Conservation (phyloP, 2,888 invertebrate species). For the Agrenia bidenticulata region DNA sequence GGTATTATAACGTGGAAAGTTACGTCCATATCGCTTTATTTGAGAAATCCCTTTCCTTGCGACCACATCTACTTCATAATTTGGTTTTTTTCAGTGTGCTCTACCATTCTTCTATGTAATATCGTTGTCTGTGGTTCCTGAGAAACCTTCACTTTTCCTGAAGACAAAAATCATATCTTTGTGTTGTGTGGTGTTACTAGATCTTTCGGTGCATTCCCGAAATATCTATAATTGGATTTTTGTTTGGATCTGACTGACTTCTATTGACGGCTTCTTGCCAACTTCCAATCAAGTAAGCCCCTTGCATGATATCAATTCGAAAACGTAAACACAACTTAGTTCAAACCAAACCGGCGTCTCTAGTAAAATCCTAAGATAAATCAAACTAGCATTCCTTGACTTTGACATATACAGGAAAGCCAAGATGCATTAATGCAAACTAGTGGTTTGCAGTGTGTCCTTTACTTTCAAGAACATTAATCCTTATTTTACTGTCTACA, state of each 20-base stretch:
- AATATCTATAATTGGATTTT: conserved; percentile 2
- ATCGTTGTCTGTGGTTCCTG: conserved; percentile 2
- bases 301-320: background rate
- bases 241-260: conserved; percentile 8
- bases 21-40: conserved; percentile 44
- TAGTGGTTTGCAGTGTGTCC: too few relatives aligned
- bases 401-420: too few relatives aligned
- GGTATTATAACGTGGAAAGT: conserved; percentile 52
- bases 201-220: conserved; percentile 4
- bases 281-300: conserved; percentile 2
- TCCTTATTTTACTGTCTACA: too few relatives aligned
- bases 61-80: conserved; percentile 36
- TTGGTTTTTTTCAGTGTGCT: background rate
- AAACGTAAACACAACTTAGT: background rate
- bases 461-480: too few relatives aligned
- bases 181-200: background rate
- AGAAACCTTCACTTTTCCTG: background rate
- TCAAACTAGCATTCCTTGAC: too few relatives aligned
- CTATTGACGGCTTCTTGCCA: background rate
- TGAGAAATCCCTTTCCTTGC: conserved; percentile 49
- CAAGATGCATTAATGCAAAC: too few relatives aligned
- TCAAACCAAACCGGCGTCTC: background rate
- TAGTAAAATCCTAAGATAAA: too few relatives aligned
- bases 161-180: background rate
- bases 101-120: background rate